Evolutionary conservation across 2,113 vertebrate genomes (phyloP).

Genomic region (Cervus canadensis): DNA sequence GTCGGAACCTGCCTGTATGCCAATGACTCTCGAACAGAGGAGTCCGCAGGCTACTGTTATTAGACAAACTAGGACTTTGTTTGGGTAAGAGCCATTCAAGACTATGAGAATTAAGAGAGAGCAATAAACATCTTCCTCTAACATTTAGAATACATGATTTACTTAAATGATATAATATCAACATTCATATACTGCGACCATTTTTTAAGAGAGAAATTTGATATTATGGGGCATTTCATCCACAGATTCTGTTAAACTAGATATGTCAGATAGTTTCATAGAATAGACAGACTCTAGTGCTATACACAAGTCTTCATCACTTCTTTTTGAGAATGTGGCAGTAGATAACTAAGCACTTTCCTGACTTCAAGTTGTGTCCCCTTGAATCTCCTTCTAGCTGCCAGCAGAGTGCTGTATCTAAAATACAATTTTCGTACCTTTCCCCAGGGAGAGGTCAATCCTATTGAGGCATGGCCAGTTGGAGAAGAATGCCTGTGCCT

Average conservation of each 20-base stretch:
- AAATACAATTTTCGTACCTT: neutral
- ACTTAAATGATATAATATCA: neutral
- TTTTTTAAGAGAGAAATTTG: neutral
- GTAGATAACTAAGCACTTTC: neutral
- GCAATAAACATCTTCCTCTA: neutral
- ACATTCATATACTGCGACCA: neutral
- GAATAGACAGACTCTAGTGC: neutral
- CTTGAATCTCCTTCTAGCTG: neutral
- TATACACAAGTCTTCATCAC: neutral
- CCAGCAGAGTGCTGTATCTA: neutral
- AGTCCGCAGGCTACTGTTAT: neutral
- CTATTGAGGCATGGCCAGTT: neutral
- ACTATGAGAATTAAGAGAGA: neutral
- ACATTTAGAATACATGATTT: neutral
- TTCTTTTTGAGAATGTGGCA: neutral
- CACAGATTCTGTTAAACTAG: neutral
- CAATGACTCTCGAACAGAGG: neutral
- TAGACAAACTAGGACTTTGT: neutral
- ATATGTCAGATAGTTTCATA: neutral
- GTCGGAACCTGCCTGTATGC: neutral
- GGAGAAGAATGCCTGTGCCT: neutral
- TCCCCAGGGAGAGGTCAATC: neutral
- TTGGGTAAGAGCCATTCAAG: neutral
- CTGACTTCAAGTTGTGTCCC: neutral
- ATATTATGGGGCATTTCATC: neutral